phyloP scores from a whole-genome alignment of 2,888 invertebrate species.

The Mesorhabditis belari region DNA sequence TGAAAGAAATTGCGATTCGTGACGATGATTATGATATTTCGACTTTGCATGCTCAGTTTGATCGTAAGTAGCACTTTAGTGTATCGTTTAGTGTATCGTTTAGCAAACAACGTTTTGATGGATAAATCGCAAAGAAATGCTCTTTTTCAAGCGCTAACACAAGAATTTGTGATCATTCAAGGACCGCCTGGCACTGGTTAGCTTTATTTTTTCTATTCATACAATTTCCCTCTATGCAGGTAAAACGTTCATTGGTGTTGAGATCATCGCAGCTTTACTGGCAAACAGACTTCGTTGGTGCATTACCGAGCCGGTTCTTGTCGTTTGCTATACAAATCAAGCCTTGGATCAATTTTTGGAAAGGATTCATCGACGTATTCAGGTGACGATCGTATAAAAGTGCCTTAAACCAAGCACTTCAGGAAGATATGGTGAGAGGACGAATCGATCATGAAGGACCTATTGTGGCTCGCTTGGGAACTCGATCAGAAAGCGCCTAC shows the following conservation, averaged over 20 bases:
- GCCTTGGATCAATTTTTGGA: conserved; percentile 79
- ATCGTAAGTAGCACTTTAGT: too few relatives aligned
- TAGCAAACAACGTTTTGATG: conserved; percentile 51
- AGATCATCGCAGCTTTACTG: conserved; percentile 25
- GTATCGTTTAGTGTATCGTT: conserved; percentile 6
- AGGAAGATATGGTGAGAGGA: background rate
- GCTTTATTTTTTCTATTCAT: background rate
- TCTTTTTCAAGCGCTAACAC: conserved; percentile 65
- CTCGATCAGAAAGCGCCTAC: conserved; percentile 8
- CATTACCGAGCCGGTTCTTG: conserved; percentile 62
- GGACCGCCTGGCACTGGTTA: conserved; percentile 79
- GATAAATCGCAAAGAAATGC: conserved; percentile 68
- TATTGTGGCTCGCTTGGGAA: conserved; percentile 10
- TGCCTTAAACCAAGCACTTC: background rate
- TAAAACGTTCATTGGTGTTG: conserved; percentile 35
- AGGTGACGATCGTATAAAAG: background rate
- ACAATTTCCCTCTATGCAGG: conserved; percentile 6
- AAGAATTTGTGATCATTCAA: conserved; percentile 72
- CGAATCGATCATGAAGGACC: conserved; percentile 5
- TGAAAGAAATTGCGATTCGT: too few relatives aligned
- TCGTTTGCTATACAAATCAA: conserved; percentile 78
- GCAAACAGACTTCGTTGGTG: conserved; percentile 24
- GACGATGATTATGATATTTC: too few relatives aligned
- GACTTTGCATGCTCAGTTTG: too few relatives aligned
- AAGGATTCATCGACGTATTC: conserved; percentile 55